These are phyloP conservation scores for Saccostrea echinata DNA, from an alignment of 1,140 invertebrate genomes.

Conservation along the genomic window DNA sequence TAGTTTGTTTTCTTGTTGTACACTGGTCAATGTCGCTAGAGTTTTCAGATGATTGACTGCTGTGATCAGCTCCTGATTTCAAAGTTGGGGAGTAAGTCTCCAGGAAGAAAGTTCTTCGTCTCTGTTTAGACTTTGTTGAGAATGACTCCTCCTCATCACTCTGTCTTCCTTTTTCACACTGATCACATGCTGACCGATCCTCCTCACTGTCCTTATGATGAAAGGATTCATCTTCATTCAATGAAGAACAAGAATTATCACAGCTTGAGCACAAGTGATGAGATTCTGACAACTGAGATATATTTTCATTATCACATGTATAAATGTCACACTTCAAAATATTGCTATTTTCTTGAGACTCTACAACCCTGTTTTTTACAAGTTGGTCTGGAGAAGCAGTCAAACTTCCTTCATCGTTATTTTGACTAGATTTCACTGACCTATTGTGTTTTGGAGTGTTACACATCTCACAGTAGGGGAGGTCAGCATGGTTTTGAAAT, in stretches of 20 bases:
- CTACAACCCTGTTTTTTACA: not conserved
- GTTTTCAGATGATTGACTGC: not conserved
- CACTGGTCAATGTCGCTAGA: not conserved
- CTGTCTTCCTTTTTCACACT: not conserved
- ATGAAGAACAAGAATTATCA: not conserved
- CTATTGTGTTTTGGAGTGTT: constrained; percentile 63
- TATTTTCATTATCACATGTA: not conserved
- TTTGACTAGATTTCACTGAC: not conserved
- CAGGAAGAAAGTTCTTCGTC: not conserved
- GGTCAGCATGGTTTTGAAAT: constrained; percentile 68
- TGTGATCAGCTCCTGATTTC: not conserved
- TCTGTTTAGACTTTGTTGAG: not conserved
- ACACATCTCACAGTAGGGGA: constrained; percentile 75
- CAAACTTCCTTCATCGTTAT: not conserved
- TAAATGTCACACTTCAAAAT: not conserved
- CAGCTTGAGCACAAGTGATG: not conserved
- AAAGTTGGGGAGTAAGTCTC: not conserved
- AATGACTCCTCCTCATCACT: not conserved
- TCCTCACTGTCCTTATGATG: not conserved
- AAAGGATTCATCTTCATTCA: not conserved
- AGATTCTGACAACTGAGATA: not conserved
- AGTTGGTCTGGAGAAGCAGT: not conserved
- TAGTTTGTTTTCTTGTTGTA: not conserved
- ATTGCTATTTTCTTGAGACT: not conserved
- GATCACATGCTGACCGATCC: not conserved